Conservation (phyloP, 2,797 vertebrate species). For the Balearica regulorum region DNA sequence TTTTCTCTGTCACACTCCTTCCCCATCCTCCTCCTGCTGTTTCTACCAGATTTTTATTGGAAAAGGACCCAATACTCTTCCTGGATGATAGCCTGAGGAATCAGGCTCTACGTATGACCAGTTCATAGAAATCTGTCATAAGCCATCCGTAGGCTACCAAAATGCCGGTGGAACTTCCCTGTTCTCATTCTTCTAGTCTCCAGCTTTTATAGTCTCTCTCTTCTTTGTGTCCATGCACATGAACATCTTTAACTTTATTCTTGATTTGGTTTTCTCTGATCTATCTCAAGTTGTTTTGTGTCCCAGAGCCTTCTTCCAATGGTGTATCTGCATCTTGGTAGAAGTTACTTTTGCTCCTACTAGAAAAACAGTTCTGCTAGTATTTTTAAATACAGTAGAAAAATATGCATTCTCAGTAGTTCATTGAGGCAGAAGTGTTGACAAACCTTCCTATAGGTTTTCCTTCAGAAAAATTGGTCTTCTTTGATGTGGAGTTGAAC, state of each 20-base stretch:
- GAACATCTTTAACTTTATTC: not conserved
- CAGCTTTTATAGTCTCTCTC: not conserved
- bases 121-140: not conserved
- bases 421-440: fast-evolving
- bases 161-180: not conserved
- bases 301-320: not conserved
- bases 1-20: not conserved
- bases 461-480: not conserved
- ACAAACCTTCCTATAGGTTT: not conserved
- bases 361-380: not conserved
- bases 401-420: not conserved
- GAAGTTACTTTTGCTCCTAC: not conserved
- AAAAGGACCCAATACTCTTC: not conserved
- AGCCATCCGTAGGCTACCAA: not conserved
- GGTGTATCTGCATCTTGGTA: not conserved
- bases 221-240: not conserved
- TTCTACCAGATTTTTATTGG: not conserved
- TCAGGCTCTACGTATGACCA: not conserved
- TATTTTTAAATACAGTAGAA: not conserved
- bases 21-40: not conserved
- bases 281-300: not conserved
- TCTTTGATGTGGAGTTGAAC: not conserved
- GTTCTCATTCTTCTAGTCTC: not conserved
- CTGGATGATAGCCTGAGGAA: not conserved
- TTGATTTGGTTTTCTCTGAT: not conserved